Conservation (phyloP, 2,797 vertebrate species). For the Phalloptychus januarius region DNA sequence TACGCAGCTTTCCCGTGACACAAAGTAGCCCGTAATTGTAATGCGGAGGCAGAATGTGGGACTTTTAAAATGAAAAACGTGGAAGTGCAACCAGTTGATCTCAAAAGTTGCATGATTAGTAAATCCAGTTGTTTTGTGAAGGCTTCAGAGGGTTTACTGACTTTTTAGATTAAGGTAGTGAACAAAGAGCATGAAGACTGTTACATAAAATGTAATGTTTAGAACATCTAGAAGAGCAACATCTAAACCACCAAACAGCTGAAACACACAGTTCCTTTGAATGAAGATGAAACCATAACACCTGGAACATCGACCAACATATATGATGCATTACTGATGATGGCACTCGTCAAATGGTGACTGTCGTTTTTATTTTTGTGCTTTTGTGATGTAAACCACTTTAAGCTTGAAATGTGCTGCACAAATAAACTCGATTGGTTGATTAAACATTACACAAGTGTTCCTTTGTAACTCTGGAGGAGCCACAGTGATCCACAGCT, state of each 20-base stretch:
- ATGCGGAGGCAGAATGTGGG: background rate
- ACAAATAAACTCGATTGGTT: no score
- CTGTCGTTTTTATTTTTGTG: no score
- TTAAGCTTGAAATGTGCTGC: no score
- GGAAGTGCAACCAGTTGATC: background rate
- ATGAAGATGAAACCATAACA: no score
- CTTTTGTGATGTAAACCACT: no score
- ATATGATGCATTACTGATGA: no score
- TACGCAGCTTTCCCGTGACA: background rate
- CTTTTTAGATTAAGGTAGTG: background rate
- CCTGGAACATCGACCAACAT: no score
- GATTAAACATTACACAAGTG: background rate
- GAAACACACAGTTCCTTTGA: no score
- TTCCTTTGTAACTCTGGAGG: background rate
- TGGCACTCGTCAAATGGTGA: no score
- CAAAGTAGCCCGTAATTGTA: background rate
- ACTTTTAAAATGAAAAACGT: background rate
- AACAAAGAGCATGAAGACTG: background rate
- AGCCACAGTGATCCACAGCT: background rate
- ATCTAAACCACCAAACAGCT: background rate
- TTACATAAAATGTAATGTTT: background rate
- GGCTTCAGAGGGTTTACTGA: background rate
- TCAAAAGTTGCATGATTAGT: background rate
- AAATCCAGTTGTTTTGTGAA: background rate
- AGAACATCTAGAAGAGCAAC: background rate